Conservation (phyloP, 1,140 invertebrate species). For the Cherax destructor region DNA sequence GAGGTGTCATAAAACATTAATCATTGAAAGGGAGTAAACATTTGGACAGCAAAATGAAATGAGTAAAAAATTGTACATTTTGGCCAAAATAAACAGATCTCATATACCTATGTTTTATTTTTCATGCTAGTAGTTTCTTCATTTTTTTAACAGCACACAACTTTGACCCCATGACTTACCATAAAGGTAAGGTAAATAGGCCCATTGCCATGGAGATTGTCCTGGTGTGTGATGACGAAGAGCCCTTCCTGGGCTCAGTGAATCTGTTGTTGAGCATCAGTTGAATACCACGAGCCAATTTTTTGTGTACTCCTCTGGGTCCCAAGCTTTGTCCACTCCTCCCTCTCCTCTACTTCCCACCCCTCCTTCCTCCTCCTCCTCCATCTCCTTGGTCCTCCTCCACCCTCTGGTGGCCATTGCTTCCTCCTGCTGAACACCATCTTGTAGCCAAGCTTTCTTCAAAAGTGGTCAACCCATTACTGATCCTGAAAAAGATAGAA, state of each 20-base stretch:
- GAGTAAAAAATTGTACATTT: not conserved
- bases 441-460: not conserved
- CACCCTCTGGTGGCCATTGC: conserved; percentile 83
- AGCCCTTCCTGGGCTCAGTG: conserved; percentile 81
- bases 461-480: conserved; percentile 31
- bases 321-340: conserved; percentile 88
- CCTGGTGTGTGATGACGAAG: conserved; percentile 80
- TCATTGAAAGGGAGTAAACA: too few relatives aligned
- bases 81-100: not conserved
- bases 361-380: conserved; percentile 77
- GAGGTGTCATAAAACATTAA: too few relatives aligned
- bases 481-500: not conserved
- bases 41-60: too few relatives aligned
- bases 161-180: conserved; percentile 75
- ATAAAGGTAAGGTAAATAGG: conserved; percentile 83
- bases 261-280: conserved; percentile 83
- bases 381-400: conserved; percentile 74
- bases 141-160: not conserved
- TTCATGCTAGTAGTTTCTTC: not conserved
- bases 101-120: not conserved
- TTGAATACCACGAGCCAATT: conserved; percentile 81
- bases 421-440: conserved; percentile 76
- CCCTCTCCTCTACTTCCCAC: conserved; percentile 86
- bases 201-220: conserved; percentile 81
- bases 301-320: conserved; percentile 77